Base-by-base conservation (phyloP, 2,113 vertebrate genomes). In the Nibea albiflora region DNA sequence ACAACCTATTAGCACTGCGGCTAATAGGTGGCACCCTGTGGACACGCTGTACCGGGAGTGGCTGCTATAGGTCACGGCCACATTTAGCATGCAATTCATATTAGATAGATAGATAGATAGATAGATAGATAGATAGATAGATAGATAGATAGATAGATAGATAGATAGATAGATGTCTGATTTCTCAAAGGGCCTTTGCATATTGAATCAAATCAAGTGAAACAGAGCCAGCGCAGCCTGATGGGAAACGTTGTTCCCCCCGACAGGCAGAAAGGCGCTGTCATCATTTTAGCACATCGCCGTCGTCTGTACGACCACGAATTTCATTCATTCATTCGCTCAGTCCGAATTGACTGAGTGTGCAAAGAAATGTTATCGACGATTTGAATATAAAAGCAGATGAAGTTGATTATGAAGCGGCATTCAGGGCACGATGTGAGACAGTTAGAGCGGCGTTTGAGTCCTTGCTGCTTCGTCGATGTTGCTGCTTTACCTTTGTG, bases 141-240 rank as follows among this genome's bases (percentile, higher is more conserved):
- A 62, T 22, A 3, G 46, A 69, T 20, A 24, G n/a, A 63, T 42
- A 12, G 24, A 31, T 50, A 7, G 17, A 5, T 14, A 61, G 6
- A 2, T 42, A 20, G 22, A 39, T 19, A 14, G 3, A 15, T 5
- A 4, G 10, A 0, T 35, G 73, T 87, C 52, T 76, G 85, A 82
- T 88, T 90, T 85, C 84, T 89, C 84, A 83, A 66, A 88, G 88
- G 88, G 83, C 84, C 80, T 88, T 56, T 78, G 83, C 85, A 90
- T 91, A 91, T 88, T 87, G 70, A 92, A 91, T 91, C 80, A 89
- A 90, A 91, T 87, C 80, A 86, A 81, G 86, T 86, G 90, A 88
- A 91, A 86, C 78, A 76, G 35, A 90, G 78, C 52, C 80, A 74
- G 87, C 68, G 24, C 53, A 81, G 76, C 62, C 56, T 87, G 81